These are phyloP conservation scores for Daboia siamensis DNA, from an alignment of 2,113 vertebrate species.

Conservation along the genomic window DNA sequence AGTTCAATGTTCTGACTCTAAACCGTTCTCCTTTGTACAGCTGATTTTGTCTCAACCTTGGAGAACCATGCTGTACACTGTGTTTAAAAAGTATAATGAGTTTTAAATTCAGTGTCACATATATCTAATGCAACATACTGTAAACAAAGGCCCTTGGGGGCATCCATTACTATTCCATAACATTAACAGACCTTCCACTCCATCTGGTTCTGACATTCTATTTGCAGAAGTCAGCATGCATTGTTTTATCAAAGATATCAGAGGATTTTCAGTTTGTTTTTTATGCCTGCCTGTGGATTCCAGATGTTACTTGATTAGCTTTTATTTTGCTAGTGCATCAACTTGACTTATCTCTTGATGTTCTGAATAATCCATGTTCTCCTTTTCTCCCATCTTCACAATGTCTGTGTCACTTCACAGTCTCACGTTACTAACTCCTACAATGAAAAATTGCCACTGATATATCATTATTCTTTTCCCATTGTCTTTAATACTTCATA, in stretches of 20 bases:
- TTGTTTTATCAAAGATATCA: slow-evolving; percentile 10
- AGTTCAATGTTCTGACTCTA: not conserved
- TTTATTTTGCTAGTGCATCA: not conserved
- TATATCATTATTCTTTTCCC: not conserved
- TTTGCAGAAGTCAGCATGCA: slow-evolving; percentile 22
- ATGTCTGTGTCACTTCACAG: not conserved
- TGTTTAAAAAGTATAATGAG: not conserved
- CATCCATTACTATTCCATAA: slow-evolving; percentile 9
- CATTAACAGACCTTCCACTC: slow-evolving; percentile 9
- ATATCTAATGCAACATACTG: not conserved
- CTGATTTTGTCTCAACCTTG: not conserved
- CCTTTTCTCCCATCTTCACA: not conserved
- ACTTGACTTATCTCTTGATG: not conserved
- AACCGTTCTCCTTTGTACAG: not conserved
- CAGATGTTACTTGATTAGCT: slow-evolving; percentile 18
- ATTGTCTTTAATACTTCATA: not conserved
- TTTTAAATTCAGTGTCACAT: not conserved
- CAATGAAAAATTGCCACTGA: not conserved
- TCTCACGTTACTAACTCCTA: not conserved
- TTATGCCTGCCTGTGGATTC: slow-evolving; percentile 12
- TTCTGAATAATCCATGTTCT: not conserved
- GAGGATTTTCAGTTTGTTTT: not conserved
- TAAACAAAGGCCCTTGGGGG: not conserved
- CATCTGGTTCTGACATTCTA: slow-evolving; percentile 10
- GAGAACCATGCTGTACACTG: not conserved